Base-by-base conservation (phyloP, 1,140 invertebrate genomes). In the Leptinotarsa lineolata region DNA sequence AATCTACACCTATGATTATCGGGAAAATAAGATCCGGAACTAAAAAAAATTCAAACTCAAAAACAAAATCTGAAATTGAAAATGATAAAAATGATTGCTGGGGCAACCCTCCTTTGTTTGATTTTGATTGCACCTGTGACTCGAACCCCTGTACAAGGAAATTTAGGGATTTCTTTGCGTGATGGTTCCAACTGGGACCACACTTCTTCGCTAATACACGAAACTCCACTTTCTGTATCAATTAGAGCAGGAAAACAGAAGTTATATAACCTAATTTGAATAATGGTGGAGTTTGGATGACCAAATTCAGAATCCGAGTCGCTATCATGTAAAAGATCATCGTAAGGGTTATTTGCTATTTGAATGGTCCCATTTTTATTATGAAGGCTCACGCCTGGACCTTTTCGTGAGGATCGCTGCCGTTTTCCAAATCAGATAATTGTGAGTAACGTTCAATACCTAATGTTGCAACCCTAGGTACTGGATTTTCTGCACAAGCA, bases 81-180 rank as follows among this genome's bases (percentile, higher is more conserved):
- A 67, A 39, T 4, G 44, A 39, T 22, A 67, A 12, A 4, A 39
- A 67, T 15, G 65, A 30, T 24, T 66, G 20, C 22, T 22, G 20
- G 20, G 16, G 30, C 13, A 18, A 66, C 64, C 2, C 64, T 6
- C 11, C 20, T n/a, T 67, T 67, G 24, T 68, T 68, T 68, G n/a
- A 46, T n/a, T 58, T 68, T 68, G 22, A 46, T 48, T 3, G 39
- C 67, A 8, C 45, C 24, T 18, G 13, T 15, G 13, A 68, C 22
- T 45, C 44, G 22, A 20, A 68, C 30, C 3, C 67, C 67, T 8
- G 15, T 68, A 46, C 67, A 68, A 68, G 44, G 44, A 46, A 68
- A 54, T 13, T 13, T 45, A 46, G 45, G 44, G 3, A 68, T 68
- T 18, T 18, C 18, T 20, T 68, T 24, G 45, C 18, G 39, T 45